A percentile compares a stretch with the other conserved stretches of the same genome.
Evolutionary conservation across 2,888 invertebrate genomes (phyloP).

Genomic region (Geotrupes spiniger): DNA sequence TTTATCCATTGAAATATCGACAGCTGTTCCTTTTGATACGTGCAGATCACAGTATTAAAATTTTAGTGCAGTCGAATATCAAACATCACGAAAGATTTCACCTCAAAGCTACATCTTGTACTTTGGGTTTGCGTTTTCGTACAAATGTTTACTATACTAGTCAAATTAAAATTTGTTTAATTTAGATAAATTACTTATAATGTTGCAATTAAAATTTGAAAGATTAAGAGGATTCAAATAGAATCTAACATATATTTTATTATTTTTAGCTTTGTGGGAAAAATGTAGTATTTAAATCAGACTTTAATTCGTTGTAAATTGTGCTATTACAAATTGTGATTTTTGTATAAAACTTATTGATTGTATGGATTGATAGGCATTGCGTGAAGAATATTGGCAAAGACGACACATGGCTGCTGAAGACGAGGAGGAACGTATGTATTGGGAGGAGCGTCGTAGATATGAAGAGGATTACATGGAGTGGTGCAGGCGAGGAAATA

Average conservation of each 20-base stretch:
- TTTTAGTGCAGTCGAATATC: conserved; percentile 41
- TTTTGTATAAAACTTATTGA: no score
- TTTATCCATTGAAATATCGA: no score
- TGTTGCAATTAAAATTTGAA: no score
- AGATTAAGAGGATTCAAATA: no score
- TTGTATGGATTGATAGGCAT: conserved; percentile 53
- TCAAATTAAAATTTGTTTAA: no score
- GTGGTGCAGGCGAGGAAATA: conserved; percentile 67
- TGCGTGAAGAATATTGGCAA: conserved; percentile 66
- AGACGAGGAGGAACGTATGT: conserved; percentile 79
- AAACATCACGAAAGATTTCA: conserved; percentile 37
- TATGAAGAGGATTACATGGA: conserved; percentile 74
- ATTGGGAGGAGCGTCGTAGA: conserved; percentile 82
- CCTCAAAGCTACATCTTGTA: conserved; percentile 21
- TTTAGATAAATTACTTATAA: no score
- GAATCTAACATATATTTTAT: no score
- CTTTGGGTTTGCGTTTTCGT: conserved; percentile 7
- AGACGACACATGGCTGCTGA: conserved; percentile 62
- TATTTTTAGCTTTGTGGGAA: no score
- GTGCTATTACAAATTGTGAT: no score
- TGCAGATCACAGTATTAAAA: conserved; percentile 33
- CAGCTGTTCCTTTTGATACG: conserved; percentile 41
- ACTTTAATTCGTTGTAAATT: no score
- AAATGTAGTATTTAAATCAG: no score
- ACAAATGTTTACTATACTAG: neutral